Percentiles rank a stretch among this genome's conserved stretches.
phyloP scores from a whole-genome alignment of 2,888 invertebrate species.

The Macropis europaea region DNA sequence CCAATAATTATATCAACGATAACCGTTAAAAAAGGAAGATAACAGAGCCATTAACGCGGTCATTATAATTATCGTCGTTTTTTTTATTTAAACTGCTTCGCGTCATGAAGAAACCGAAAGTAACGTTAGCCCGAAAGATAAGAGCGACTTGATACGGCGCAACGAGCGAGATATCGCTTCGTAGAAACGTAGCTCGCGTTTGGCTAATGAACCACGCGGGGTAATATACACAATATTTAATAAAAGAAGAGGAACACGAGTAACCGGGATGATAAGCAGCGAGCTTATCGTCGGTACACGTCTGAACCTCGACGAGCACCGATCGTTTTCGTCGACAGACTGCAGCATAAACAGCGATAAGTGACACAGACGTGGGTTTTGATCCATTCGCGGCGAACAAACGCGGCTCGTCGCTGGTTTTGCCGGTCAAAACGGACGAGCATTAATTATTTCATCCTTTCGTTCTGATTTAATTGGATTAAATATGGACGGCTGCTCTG shows the following conservation, averaged over 20 bases:
- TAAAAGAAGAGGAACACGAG: constrained; percentile 39
- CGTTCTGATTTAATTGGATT: not conserved
- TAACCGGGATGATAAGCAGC: constrained; percentile 53
- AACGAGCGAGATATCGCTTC: constrained; percentile 57
- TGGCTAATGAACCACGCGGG: constrained; percentile 58
- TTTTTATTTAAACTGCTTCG: constrained; percentile 12
- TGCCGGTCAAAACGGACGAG: not conserved
- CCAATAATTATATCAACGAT: too few species aligned
- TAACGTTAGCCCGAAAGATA: constrained; percentile 30
- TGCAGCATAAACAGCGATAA: constrained; percentile 9
- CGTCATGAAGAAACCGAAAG: constrained; percentile 22
- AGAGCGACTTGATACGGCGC: constrained; percentile 47
- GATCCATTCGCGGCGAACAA: not conserved
- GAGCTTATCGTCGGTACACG: constrained; percentile 12
- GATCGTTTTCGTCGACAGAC: constrained; percentile 30
- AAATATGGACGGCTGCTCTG: not conserved
- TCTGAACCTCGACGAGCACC: constrained; percentile 17
- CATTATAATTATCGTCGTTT: not conserved
- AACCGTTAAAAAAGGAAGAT: not conserved
- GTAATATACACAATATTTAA: constrained; percentile 52
- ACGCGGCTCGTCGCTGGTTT: not conserved
- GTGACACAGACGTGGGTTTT: not conserved
- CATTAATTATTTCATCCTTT: not conserved
- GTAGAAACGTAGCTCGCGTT: constrained; percentile 57
- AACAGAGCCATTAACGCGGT: too few species aligned